A percentile compares a stretch with the other conserved stretches of the same genome.
Evolutionary conservation across 2,797 vertebrate genomes (phyloP).

Genomic region (Brotogeris chrysoptera): DNA sequence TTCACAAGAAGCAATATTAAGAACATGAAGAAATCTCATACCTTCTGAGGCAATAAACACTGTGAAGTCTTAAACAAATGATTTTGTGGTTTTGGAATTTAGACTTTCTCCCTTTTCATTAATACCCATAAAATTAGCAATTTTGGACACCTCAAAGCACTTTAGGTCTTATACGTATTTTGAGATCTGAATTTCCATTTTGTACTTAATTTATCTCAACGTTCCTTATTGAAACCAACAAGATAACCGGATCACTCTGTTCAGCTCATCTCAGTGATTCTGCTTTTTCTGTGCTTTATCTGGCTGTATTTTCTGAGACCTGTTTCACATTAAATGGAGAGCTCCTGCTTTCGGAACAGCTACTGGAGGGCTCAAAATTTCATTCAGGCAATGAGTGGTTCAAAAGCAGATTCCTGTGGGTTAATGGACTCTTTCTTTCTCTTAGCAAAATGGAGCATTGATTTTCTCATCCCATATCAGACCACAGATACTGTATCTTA

Average conservation of each 20-base stretch:
- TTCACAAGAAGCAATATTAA: background rate
- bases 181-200: background rate
- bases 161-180: background rate
- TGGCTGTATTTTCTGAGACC: background rate
- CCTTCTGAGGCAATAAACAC: background rate
- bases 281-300: conserved; percentile 4
- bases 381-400: background rate
- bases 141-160: background rate
- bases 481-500: background rate
- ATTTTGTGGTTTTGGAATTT: background rate
- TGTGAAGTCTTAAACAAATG: background rate
- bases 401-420: background rate
- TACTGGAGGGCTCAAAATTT: background rate
- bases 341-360: conserved; percentile 10
- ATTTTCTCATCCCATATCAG: background rate
- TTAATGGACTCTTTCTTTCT: background rate
- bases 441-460: background rate
- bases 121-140: background rate
- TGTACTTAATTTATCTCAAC: background rate
- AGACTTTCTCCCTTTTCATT: background rate
- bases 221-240: background rate
- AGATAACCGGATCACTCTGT: background rate
- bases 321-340: conserved; percentile 52
- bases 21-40: background rate
- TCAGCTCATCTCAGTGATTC: background rate